A percentile compares a stretch with the other conserved stretches of the same genome.
Conservation (phyloP, 2,888 invertebrate genomes). For the Hirtodrosophila histrioides region DNA sequence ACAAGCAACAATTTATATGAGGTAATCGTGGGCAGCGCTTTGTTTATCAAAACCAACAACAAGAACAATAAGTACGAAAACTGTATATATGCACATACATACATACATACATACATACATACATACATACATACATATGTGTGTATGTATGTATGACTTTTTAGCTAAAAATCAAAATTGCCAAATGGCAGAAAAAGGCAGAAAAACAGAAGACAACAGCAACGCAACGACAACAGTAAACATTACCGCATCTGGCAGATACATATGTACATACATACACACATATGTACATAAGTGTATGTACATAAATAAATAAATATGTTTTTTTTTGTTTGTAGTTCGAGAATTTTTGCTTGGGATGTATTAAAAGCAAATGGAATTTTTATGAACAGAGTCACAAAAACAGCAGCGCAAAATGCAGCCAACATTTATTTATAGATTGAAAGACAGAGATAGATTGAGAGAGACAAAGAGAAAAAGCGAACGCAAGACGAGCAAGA, state of each 20-base stretch:
- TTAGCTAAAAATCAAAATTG: constrained; percentile 41
- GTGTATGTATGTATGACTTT: constrained; percentile 1
- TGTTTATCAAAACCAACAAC: constrained; percentile 52
- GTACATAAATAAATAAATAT: neutral
- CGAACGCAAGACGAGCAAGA: constrained; percentile 5
- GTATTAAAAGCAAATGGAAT: constrained; percentile 62
- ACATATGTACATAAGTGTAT: neutral
- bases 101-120: no score
- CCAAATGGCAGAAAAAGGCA: constrained; percentile 36
- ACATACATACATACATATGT: no score
- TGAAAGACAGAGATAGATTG: constrained; percentile 42
- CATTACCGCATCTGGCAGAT: constrained; percentile 66
- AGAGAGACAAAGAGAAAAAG: constrained; percentile 16
- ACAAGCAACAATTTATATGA: constrained; percentile 40
- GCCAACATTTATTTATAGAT: constrained; percentile 69
- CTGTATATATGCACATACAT: no score
- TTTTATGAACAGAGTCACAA: constrained; percentile 61
- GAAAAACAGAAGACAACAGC: constrained; percentile 27
- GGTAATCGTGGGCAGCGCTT: constrained; percentile 58
- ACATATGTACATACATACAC: constrained; percentile 14
- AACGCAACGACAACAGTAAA: constrained; percentile 38
- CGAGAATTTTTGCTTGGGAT: constrained; percentile 39
- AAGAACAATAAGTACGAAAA: neutral
- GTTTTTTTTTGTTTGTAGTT: constrained; percentile 25
- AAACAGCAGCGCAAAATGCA: constrained; percentile 58